Percentiles rank a stretch among this genome's conserved stretches.
phyloP scores from a whole-genome alignment of 2,797 vertebrate species.

The Ispidina lecontei region DNA sequence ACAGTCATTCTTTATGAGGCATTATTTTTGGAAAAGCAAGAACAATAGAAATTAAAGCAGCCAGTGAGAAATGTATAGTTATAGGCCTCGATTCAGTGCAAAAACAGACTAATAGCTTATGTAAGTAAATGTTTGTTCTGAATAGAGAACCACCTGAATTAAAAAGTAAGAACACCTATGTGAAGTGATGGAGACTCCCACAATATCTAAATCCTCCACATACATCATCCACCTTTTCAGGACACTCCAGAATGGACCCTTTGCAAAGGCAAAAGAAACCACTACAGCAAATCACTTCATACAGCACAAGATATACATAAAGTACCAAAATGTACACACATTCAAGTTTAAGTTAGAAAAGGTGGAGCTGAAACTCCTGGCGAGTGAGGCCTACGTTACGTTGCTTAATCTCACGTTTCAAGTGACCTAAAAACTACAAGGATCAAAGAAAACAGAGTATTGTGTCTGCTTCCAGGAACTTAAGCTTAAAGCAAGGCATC shows the following conservation, averaged over 20 bases:
- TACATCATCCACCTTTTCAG: not conserved
- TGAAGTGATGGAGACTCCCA: constrained; percentile 45
- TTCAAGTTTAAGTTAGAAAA: constrained; percentile 49
- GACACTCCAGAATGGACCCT: constrained; percentile 35
- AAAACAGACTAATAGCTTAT: constrained; percentile 65
- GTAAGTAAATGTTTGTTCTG: constrained; percentile 58
- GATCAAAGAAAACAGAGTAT: constrained; percentile 45
- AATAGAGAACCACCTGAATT: constrained; percentile 67
- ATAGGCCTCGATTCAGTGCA: constrained; percentile 68
- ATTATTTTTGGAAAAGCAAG: constrained; percentile 36
- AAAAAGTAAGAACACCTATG: constrained; percentile 59
- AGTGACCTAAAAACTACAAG: constrained; percentile 38
- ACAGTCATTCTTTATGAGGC: constrained; percentile 53
- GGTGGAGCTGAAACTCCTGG: constrained; percentile 18
- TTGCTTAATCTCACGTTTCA: constrained; percentile 48
- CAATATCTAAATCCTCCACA: not conserved
- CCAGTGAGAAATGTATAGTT: constrained; percentile 44
- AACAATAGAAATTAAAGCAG: constrained; percentile 54
- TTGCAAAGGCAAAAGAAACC: constrained; percentile 48
- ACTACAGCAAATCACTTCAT: constrained; percentile 48
- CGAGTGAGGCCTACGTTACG: constrained; percentile 31
- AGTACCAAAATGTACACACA: constrained; percentile 44
- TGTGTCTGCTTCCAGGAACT: constrained; percentile 6
- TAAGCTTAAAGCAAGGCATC: constrained; percentile 58
- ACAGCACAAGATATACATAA: constrained; percentile 64